A percentile compares a stretch with the other conserved stretches of the same genome.
These are phyloP conservation scores for Callionymus lyra DNA, from an alignment of 2,113 vertebrate genomes.

Conservation along the genomic window DNA sequence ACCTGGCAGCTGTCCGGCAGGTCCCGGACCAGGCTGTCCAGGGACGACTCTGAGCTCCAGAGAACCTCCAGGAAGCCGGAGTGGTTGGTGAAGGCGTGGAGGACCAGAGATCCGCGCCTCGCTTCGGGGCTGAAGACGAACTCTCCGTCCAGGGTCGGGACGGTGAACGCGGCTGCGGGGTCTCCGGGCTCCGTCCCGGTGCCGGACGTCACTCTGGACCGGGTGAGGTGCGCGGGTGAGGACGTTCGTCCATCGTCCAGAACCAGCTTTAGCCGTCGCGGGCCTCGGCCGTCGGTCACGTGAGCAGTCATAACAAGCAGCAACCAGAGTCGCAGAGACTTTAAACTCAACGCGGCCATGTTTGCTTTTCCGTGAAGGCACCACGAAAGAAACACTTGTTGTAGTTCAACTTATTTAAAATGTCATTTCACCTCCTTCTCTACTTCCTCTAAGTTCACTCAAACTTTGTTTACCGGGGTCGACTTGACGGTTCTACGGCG, in stretches of 20 bases:
- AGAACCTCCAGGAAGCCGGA: conserved; percentile 68
- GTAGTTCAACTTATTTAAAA: neutral
- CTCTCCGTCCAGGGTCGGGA: conserved; percentile 60
- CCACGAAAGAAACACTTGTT: neutral
- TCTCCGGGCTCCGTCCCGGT: conserved; percentile 55
- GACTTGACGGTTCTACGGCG: conserved; percentile 23
- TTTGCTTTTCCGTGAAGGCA: conserved; percentile 10
- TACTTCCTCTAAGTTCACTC: neutral
- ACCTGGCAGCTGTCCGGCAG: conserved; percentile 51
- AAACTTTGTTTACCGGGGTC: conserved; percentile 20
- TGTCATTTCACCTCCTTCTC: too few species aligned
- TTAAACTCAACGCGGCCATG: conserved; percentile 20
- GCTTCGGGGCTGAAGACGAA: conserved; percentile 43
- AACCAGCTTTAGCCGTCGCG: conserved; percentile 6
- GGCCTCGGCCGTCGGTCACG: conserved; percentile 1
- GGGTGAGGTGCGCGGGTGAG: neutral
- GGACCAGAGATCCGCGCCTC: conserved; percentile 31
- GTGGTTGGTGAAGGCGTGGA: conserved; percentile 71
- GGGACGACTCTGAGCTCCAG: conserved; percentile 59
- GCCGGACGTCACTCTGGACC: neutral
- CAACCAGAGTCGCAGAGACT: conserved; percentile 11
- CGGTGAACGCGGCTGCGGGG: conserved; percentile 42
- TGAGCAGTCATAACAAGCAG: conserved; percentile 12
- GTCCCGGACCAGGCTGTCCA: conserved; percentile 46
- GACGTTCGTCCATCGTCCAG: neutral